phyloP scores from a whole-genome alignment of 2,797 vertebrate species.

The Xyrichtys novacula region DNA sequence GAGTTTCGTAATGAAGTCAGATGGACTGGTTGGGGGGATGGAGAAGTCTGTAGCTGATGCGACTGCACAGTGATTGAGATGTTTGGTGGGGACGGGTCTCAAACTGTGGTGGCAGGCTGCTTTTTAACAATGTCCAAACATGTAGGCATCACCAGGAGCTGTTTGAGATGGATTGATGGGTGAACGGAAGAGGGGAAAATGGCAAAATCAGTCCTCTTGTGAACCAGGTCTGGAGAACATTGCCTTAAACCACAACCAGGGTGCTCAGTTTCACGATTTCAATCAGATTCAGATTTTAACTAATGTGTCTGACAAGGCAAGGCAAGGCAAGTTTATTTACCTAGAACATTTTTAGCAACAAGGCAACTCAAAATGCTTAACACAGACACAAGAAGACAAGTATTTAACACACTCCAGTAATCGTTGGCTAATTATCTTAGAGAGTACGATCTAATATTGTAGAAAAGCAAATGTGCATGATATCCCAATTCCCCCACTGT shows the following conservation, averaged over 20 bases:
- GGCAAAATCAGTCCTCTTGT: background rate
- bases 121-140: constrained; percentile 50
- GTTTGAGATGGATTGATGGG: background rate
- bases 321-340: too few relatives aligned
- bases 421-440: too few relatives aligned
- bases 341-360: too few relatives aligned
- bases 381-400: too few relatives aligned
- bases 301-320: too few relatives aligned
- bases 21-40: background rate
- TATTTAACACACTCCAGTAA: too few relatives aligned
- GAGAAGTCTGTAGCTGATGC: constrained; percentile 21
- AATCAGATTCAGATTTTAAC: background rate
- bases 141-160: constrained; percentile 13
- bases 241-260: too few relatives aligned
- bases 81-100: constrained; percentile 5
- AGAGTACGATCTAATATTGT: too few relatives aligned
- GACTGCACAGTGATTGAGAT: constrained; percentile 21
- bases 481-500: too few relatives aligned
- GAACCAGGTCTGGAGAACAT: background rate
- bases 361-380: too few relatives aligned
- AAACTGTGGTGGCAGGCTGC: constrained; percentile 30
- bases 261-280: too few relatives aligned
- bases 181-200: constrained; percentile 2
- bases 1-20: background rate
- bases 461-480: too few relatives aligned